Percentiles rank a stretch among this genome's conserved stretches.
phyloP scores from a whole-genome alignment of 1,140 invertebrate species.

The Calephelis nemesis region DNA sequence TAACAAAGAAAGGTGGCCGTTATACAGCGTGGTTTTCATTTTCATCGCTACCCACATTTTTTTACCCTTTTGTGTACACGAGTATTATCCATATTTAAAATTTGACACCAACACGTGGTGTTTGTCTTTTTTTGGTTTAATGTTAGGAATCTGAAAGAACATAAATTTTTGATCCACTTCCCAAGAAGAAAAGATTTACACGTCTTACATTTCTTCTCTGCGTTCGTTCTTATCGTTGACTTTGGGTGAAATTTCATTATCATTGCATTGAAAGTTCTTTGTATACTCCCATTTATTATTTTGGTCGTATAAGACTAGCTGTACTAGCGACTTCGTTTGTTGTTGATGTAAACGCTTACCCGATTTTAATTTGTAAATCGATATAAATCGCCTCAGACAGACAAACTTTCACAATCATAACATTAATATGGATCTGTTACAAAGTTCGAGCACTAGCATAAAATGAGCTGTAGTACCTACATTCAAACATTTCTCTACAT shows the following conservation, averaged over 20 bases:
- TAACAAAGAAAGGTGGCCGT: conserved; percentile 45
- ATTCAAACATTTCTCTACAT: too few species aligned
- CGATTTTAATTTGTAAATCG: too few species aligned
- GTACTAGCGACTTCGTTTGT: background rate
- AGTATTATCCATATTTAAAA: conserved; percentile 35
- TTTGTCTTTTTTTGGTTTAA: background rate
- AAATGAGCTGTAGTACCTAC: too few species aligned
- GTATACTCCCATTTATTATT: background rate
- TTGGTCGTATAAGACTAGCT: background rate
- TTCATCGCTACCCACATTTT: conserved; percentile 53
- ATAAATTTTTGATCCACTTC: background rate
- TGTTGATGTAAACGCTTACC: too few species aligned
- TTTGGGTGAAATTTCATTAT: too few species aligned
- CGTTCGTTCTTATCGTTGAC: too few species aligned
- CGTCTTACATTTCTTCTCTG: too few species aligned
- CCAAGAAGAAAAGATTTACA: too few species aligned
- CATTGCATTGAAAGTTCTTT: background rate
- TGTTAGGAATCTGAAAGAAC: background rate
- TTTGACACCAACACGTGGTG: conserved; percentile 7
- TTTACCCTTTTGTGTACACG: conserved; percentile 42
- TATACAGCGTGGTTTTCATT: conserved; percentile 54
- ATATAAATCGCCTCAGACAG: too few species aligned
- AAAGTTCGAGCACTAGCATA: too few species aligned
- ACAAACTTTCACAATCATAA: too few species aligned
- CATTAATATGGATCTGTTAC: too few species aligned